Evolutionary conservation across 1,140 invertebrate genomes (phyloP).

Genomic region (Luehdorfia chinensis): DNA sequence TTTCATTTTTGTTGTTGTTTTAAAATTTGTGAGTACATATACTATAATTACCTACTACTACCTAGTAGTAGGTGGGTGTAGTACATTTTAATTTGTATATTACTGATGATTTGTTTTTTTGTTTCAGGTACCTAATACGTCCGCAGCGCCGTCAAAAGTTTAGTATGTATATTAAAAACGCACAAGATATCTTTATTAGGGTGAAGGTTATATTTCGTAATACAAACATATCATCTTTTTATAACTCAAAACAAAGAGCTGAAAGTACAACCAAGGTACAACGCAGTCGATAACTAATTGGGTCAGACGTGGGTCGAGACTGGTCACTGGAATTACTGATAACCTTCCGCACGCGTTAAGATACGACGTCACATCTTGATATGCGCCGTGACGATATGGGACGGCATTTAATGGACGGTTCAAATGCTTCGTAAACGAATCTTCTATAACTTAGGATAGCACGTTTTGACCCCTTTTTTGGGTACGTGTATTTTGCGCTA

Average conservation of each 20-base stretch:
- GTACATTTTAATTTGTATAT: slow-evolving; percentile 4
- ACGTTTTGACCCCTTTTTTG: no score
- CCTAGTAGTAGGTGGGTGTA: no score
- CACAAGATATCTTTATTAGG: neutral
- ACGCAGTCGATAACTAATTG: slow-evolving; percentile 50
- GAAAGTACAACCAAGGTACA: slow-evolving; percentile 27
- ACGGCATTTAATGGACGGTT: neutral
- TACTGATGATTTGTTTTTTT: neutral
- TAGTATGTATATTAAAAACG: no score
- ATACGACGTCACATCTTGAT: slow-evolving; percentile 44
- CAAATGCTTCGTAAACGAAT: no score
- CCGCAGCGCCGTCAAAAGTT: no score
- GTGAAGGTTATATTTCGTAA: slow-evolving; percentile 27
- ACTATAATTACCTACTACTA: no score
- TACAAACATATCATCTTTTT: slow-evolving; percentile 19
- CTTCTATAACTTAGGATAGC: no score
- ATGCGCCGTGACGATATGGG: neutral
- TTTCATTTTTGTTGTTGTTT: no score
- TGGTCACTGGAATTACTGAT: slow-evolving; percentile 46
- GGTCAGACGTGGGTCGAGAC: slow-evolving; percentile 53
- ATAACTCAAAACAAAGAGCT: slow-evolving; percentile 36
- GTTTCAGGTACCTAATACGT: slow-evolving; percentile 17
- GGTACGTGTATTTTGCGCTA: no score
- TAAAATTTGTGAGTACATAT: no score
- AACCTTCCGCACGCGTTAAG: slow-evolving; percentile 48